Conservation (phyloP, 1,140 invertebrate species). For the Heliconius congener region DNA sequence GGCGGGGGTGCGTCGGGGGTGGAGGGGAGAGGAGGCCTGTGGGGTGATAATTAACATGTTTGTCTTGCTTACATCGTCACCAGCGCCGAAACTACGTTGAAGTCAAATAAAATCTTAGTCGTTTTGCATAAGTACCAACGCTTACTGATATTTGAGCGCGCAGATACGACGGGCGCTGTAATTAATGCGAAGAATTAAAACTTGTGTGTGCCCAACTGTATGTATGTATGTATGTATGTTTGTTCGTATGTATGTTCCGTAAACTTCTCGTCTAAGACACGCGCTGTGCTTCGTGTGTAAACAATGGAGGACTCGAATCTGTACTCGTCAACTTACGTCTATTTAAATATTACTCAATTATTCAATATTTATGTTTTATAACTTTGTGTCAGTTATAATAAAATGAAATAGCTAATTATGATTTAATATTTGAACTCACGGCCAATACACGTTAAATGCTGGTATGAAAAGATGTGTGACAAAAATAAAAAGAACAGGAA, state of each 20-base stretch:
- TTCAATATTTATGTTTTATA: neutral
- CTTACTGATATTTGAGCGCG: conserved; percentile 60
- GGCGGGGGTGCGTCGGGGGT: conserved; percentile 20
- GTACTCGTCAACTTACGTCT: neutral
- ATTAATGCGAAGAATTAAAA: conserved; percentile 76
- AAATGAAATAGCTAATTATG: too few species aligned
- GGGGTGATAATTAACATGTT: conserved; percentile 77
- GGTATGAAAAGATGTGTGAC: too few species aligned
- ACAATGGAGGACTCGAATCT: neutral
- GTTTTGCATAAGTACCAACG: conserved; percentile 73
- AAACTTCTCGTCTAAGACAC: conserved; percentile 34
- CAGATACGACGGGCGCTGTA: conserved; percentile 56
- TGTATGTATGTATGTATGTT: too few species aligned
- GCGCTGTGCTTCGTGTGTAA: neutral
- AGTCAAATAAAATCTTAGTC: conserved; percentile 77
- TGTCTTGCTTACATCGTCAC: conserved; percentile 78
- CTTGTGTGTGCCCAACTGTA: conserved; percentile 43
- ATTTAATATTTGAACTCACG: neutral
- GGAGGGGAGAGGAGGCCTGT: conserved; percentile 34
- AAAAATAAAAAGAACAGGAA: too few species aligned
- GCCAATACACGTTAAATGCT: neutral
- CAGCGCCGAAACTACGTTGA: conserved; percentile 71
- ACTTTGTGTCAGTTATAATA: too few species aligned
- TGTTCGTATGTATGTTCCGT: conserved; percentile 23
- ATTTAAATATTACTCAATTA: neutral